phyloP scores from a whole-genome alignment of 2,888 invertebrate species.

The Eupelmus urozonus region DNA sequence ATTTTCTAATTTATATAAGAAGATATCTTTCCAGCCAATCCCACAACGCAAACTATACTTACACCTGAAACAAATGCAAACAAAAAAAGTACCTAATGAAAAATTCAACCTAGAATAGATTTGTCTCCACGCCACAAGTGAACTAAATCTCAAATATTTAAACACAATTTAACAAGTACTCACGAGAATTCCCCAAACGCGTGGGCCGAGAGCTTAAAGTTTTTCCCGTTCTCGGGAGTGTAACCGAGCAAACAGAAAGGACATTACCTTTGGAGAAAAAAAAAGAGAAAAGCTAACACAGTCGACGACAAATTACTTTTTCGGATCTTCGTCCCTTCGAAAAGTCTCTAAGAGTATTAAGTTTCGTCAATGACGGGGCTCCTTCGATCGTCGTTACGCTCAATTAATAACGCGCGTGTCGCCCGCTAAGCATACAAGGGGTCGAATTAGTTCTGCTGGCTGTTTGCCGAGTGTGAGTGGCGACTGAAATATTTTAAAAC shows the following conservation, averaged over 20 bases:
- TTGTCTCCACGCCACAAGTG: too few species aligned
- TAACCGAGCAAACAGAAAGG: not conserved
- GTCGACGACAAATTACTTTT: slow-evolving; percentile 32
- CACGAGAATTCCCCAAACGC: not conserved
- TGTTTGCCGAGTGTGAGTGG: too few species aligned
- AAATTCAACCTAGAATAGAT: too few species aligned
- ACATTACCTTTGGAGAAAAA: not conserved
- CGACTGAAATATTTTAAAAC: too few species aligned
- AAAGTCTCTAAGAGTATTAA: slow-evolving; percentile 32
- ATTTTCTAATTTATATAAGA: too few species aligned
- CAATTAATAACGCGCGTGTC: slow-evolving; percentile 6
- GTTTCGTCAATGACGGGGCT: not conserved
- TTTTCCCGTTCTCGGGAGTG: not conserved
- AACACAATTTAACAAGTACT: not conserved
- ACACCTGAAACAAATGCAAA: too few species aligned
- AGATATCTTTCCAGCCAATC: too few species aligned
- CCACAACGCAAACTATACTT: too few species aligned
- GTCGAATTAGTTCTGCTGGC: too few species aligned
- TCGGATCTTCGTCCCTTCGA: not conserved
- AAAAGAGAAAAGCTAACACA: not conserved
- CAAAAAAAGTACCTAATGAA: too few species aligned
- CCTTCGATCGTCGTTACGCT: slow-evolving; percentile 20
- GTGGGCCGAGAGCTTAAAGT: not conserved
- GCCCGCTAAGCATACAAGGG: too few species aligned
- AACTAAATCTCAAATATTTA: too few species aligned